Percentiles rank a stretch among this genome's conserved stretches.
phyloP scores from a whole-genome alignment of 30 jellyfish, hydroid and myxozoan species.

The Sanderia malayensis region DNA sequence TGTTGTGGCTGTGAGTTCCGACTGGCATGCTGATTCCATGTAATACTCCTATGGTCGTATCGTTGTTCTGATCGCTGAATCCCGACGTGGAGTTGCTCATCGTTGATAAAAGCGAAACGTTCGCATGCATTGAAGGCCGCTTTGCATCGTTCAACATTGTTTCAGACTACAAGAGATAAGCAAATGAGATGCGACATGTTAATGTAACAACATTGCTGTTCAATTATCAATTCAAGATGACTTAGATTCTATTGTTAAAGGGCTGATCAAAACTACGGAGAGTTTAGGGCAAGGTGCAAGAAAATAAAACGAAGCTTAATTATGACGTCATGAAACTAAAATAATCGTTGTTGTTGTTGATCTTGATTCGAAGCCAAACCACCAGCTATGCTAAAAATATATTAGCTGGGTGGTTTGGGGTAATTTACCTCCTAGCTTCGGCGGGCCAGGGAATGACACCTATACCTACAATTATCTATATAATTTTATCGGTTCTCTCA shows the following conservation, averaged over 20 bases:
- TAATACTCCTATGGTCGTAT: conserved; percentile 45
- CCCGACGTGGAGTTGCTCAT: background rate
- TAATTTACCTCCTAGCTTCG: no score
- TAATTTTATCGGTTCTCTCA: no score
- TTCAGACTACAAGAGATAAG: conserved; percentile 35
- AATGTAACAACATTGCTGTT: background rate
- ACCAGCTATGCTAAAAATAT: no score
- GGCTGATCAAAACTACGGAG: background rate
- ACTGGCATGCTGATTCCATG: conserved; percentile 61
- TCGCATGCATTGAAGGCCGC: conserved; percentile 31
- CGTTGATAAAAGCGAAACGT: conserved; percentile 34
- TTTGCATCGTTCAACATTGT: conserved; percentile 37
- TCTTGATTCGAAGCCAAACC: no score
- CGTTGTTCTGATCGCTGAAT: conserved; percentile 16
- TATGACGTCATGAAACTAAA: background rate
- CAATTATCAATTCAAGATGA: background rate
- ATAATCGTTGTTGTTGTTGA: background rate
- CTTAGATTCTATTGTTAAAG: background rate
- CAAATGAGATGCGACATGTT: background rate
- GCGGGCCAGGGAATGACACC: no score
- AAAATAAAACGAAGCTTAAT: no score
- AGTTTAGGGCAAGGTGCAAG: background rate
- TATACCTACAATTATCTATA: no score
- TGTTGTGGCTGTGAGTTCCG: conserved; percentile 41
- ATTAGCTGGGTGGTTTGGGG: no score